These are phyloP conservation scores for Cephalopholis sonnerati DNA, from an alignment of 2,113 vertebrate species.

Conservation along the genomic window DNA sequence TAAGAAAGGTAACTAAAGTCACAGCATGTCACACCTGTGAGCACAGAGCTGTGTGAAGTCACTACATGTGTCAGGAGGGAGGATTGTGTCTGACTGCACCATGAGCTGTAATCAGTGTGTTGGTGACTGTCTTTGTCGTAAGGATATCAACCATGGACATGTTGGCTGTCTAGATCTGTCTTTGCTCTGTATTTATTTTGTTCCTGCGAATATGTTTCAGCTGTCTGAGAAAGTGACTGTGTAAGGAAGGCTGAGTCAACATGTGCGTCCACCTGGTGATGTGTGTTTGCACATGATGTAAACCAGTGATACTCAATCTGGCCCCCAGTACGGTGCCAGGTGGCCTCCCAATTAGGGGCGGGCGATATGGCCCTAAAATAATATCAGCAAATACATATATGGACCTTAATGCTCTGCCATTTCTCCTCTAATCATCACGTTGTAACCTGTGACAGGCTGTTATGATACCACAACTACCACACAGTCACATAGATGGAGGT, in stretches of 20 bases:
- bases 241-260: constrained; percentile 9
- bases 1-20: constrained; percentile 29
- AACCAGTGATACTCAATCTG: too few species aligned
- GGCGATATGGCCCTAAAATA: too few species aligned
- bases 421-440: too few species aligned
- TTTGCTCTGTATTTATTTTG: not conserved
- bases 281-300: constrained; percentile 26
- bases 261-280: constrained; percentile 34
- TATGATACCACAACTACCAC: too few species aligned
- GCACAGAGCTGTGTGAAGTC: not conserved
- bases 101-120: not conserved
- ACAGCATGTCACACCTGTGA: constrained; percentile 20
- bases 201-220: not conserved
- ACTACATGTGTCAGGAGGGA: not conserved
- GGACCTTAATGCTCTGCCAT: too few species aligned
- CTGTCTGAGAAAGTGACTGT: constrained; percentile 26
- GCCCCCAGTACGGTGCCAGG: too few species aligned
- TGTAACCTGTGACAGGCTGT: too few species aligned
- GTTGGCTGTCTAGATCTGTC: too few species aligned
- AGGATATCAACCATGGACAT: too few species aligned
- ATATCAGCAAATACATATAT: too few species aligned
- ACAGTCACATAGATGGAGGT: too few species aligned
- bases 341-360: too few species aligned
- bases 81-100: not conserved
- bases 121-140: not conserved